Conservation (phyloP, 2,113 vertebrate genomes). For the Pygoscelis antarcticus region DNA sequence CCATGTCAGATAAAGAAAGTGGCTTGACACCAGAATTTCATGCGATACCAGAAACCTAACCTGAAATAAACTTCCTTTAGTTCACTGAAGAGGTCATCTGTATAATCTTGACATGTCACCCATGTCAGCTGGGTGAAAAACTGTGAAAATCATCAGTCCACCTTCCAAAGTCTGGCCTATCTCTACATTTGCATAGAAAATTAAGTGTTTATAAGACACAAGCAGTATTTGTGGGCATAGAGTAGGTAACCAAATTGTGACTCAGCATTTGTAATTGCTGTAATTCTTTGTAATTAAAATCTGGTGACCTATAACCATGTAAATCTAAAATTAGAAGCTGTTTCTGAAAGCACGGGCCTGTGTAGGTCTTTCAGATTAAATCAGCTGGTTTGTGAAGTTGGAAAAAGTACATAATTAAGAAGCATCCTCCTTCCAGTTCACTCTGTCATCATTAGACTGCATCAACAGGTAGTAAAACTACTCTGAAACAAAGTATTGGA, state of each 20-base stretch:
- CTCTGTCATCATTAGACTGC: not conserved
- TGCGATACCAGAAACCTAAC: not conserved
- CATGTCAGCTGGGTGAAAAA: not conserved
- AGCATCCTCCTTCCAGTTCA: not conserved
- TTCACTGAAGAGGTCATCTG: slow-evolving; percentile 8
- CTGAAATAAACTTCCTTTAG: not conserved
- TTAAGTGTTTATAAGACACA: not conserved
- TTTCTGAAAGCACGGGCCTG: not conserved
- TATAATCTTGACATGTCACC: not conserved
- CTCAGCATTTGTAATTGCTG: not conserved
- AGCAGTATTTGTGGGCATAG: not conserved
- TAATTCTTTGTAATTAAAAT: not conserved
- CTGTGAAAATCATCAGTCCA: not conserved
- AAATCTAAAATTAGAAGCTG: not conserved
- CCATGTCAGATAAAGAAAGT: not conserved
- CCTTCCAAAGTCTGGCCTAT: not conserved
- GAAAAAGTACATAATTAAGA: not conserved
- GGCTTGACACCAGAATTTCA: not conserved
- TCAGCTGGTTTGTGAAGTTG: not conserved
- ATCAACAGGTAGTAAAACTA: not conserved
- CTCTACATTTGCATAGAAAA: rapidly evolving
- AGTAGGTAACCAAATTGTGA: not conserved
- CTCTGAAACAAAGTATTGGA: not conserved
- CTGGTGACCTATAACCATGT: not conserved
- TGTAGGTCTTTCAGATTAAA: not conserved